These are phyloP conservation scores for Chloropsis cyanopogon DNA, from an alignment of 2,113 vertebrate species.

Conservation along the genomic window DNA sequence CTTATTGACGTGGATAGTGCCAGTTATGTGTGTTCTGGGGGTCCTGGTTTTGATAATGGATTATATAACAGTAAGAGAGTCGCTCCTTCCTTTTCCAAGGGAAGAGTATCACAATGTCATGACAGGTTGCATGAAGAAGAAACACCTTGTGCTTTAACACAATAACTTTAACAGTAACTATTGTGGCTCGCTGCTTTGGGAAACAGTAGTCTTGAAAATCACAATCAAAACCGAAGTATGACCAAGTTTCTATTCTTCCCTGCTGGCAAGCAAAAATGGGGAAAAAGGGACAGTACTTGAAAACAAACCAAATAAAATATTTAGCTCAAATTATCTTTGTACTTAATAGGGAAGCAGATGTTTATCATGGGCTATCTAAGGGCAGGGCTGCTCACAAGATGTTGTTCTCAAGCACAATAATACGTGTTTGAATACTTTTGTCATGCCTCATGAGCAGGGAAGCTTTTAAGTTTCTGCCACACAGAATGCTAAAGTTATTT, in stretches of 20 bases:
- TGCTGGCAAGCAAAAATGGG: not conserved
- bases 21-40: not conserved
- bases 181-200: not conserved
- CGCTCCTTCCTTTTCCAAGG: not conserved
- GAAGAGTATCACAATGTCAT: not conserved
- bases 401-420: not conserved
- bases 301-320: not conserved
- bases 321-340: not conserved
- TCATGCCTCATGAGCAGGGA: not conserved
- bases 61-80: not conserved
- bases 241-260: not conserved
- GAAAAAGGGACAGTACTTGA: not conserved
- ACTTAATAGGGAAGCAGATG: not conserved
- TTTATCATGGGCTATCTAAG: not conserved
- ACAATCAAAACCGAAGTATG: not conserved
- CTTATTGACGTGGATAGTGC: not conserved
- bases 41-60: not conserved
- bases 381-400: not conserved
- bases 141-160: not conserved
- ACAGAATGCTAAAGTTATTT: not conserved
- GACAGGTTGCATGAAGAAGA: not conserved
- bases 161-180: not conserved
- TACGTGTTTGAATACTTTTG: not conserved
- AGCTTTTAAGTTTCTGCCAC: conserved; percentile 2
- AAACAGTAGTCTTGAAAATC: not conserved